Evolutionary conservation across 2,888 invertebrate species (phyloP).

Genomic region (Idaea aversata): DNA sequence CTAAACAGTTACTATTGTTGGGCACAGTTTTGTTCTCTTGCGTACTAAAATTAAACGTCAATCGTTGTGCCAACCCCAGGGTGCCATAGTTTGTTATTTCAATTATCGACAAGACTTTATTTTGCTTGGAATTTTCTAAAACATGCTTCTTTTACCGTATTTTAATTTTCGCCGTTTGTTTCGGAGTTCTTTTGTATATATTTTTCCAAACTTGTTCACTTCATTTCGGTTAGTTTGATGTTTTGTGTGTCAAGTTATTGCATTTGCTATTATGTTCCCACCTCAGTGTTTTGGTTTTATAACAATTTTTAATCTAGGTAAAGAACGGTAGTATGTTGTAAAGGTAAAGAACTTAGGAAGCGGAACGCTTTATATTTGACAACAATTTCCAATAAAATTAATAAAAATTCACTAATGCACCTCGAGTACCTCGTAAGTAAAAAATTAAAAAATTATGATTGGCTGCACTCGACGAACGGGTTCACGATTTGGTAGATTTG

Average conservation of each 20-base stretch:
- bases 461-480: too few relatives aligned
- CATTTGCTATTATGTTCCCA: too few relatives aligned
- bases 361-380: too few relatives aligned
- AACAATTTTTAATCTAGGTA: too few relatives aligned
- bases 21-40: constrained; percentile 50
- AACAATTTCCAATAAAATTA: too few relatives aligned
- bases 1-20: constrained; percentile 45
- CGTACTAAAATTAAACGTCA: constrained; percentile 76
- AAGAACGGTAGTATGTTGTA: too few relatives aligned
- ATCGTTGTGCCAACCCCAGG: constrained; percentile 63
- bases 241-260: not conserved
- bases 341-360: too few relatives aligned
- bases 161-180: constrained; percentile 33
- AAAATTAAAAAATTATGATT: too few relatives aligned
- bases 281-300: too few relatives aligned
- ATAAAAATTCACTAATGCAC: too few relatives aligned
- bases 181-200: constrained; percentile 16
- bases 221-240: not conserved
- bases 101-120: constrained; percentile 64
- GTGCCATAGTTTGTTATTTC: constrained; percentile 65
- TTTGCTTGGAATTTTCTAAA: constrained; percentile 59
- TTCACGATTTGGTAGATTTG: too few relatives aligned
- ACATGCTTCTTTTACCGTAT: constrained; percentile 46
- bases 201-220: not conserved
- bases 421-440: too few relatives aligned